Percentiles rank a stretch among this genome's conserved stretches.
Conservation (phyloP, 2,888 invertebrate species). For the Synergus japonicus region DNA sequence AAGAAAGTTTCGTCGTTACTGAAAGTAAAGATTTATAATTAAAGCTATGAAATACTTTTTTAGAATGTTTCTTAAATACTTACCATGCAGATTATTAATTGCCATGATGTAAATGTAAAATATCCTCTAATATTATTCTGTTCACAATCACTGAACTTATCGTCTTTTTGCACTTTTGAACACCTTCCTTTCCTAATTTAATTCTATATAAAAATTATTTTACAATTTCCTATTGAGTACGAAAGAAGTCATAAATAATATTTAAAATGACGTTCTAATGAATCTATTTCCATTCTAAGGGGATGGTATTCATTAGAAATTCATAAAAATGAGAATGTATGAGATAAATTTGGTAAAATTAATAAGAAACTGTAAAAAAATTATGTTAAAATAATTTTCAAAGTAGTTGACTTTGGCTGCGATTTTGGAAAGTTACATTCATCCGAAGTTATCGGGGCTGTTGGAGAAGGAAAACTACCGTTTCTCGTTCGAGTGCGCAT, state of each 20-base stretch:
- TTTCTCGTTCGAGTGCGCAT: neutral
- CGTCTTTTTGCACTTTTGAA: slow-evolving; percentile 1
- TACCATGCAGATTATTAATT: slow-evolving; percentile 6
- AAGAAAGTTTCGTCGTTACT: neutral
- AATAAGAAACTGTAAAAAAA: neutral
- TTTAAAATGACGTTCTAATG: neutral
- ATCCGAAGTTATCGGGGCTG: slow-evolving; percentile 10
- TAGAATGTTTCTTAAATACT: neutral
- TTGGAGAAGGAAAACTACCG: slow-evolving; percentile 32
- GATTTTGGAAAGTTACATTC: neutral
- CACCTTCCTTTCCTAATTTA: neutral
- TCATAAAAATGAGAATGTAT: too few relatives aligned
- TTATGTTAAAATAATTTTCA: neutral
- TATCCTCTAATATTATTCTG: neutral
- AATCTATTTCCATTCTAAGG: neutral
- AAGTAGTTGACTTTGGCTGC: neutral
- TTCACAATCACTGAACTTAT: neutral
- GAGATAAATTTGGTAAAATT: too few relatives aligned
- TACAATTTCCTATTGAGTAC: neutral
- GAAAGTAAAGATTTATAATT: neutral
- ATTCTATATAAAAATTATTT: neutral
- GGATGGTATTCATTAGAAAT: neutral
- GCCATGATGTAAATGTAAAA: slow-evolving; percentile 6
- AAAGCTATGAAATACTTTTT: neutral
- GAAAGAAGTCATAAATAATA: neutral